Conservation (phyloP, 2,888 invertebrate genomes). For the Opisthograptis luteolata region DNA sequence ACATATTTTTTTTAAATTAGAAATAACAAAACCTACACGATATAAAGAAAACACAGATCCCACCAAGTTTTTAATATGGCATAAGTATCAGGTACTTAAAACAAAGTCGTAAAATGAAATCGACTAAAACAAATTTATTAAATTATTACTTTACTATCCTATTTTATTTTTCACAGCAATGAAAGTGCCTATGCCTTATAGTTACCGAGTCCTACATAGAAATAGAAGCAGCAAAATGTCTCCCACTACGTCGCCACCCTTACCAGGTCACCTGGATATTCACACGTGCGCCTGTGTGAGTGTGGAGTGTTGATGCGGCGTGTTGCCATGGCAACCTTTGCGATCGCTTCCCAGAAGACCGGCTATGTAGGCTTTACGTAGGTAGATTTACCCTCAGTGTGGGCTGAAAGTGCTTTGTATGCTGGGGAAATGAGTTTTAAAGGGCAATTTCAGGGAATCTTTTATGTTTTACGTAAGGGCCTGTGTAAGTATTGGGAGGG, state of each 20-base stretch:
- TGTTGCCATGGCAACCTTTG: conserved; percentile 71
- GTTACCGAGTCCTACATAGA: too few species aligned
- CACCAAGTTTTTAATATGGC: too few species aligned
- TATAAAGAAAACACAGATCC: too few species aligned
- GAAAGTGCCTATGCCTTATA: too few species aligned
- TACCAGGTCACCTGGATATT: conserved; percentile 73
- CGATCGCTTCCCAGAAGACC: conserved; percentile 72
- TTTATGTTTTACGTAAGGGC: conserved; percentile 8
- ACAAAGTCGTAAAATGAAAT: too few species aligned
- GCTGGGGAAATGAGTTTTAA: conserved; percentile 18
- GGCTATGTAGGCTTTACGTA: conserved; percentile 22
- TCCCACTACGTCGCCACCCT: conserved; percentile 44
- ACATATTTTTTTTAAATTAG: too few species aligned
- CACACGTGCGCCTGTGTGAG: conserved; percentile 57
- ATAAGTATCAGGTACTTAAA: too few species aligned
- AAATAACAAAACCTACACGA: too few species aligned
- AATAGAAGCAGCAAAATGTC: too few species aligned
- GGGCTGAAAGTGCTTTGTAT: conserved; percentile 21
- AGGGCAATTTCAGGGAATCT: conserved; percentile 23
- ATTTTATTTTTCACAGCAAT: too few species aligned
- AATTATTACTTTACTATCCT: too few species aligned
- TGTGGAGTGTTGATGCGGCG: conserved; percentile 77
- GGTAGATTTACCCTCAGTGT: conserved; percentile 16
- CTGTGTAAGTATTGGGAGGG: neutral
- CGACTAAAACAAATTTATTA: too few species aligned